A percentile compares a stretch with the other conserved stretches of the same genome.
Conservation (phyloP, 2,888 invertebrate species). For the Drosophila ezoana region DNA sequence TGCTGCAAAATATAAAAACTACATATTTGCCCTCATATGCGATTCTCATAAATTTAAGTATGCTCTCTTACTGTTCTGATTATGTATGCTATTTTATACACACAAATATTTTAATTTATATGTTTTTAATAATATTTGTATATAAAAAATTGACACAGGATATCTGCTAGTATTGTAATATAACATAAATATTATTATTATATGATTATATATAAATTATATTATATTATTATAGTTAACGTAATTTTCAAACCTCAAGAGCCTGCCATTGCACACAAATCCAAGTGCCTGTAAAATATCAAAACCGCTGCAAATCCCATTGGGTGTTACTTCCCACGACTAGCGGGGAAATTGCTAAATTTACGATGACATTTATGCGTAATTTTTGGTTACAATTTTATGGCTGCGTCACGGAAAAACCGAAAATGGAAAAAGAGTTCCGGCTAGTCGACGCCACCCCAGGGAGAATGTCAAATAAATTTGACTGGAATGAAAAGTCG, state of each 20-base stretch:
- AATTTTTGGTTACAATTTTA: constrained; percentile 61
- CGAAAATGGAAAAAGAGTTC: constrained; percentile 42
- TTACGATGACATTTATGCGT: constrained; percentile 82
- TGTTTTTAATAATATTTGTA: too few relatives aligned
- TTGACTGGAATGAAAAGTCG: constrained; percentile 62
- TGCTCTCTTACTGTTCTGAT: too few relatives aligned
- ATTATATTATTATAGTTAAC: neutral
- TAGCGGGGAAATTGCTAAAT: constrained; percentile 57
- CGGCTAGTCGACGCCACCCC: constrained; percentile 34
- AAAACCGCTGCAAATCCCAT: constrained; percentile 19
- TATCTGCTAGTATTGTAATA: too few relatives aligned
- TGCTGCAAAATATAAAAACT: too few relatives aligned
- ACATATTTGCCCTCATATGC: too few relatives aligned
- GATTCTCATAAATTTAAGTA: too few relatives aligned
- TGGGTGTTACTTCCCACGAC: constrained; percentile 55
- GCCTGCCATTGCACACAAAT: neutral
- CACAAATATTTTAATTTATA: too few relatives aligned
- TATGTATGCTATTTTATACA: too few relatives aligned
- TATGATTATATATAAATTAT: too few relatives aligned
- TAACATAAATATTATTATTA: too few relatives aligned
- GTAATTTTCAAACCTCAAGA: neutral
- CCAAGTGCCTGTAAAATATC: neutral
- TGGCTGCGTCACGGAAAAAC: constrained; percentile 22
- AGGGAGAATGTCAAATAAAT: constrained; percentile 74
- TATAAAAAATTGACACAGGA: too few relatives aligned